Evolutionary conservation across 2,888 invertebrate species (phyloP), one percentile per base, ranked within the genome.

Genomic region (Phaonia tiefii): DNA sequence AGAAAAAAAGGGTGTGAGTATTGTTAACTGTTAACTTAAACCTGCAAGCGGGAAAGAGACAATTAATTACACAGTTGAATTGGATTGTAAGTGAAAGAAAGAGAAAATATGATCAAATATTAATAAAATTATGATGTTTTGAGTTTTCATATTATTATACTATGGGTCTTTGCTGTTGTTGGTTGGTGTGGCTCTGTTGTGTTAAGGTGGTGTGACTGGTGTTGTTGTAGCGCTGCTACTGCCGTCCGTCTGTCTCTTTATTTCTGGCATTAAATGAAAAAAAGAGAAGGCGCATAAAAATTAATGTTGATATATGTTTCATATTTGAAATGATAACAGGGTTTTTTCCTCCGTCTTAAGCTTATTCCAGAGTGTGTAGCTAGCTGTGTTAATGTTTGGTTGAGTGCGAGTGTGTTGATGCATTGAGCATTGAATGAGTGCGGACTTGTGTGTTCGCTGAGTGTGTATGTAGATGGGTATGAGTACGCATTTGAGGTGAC

Each of bases 101-200:
- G 76, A 82, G 79, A 74, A 73, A 54, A 73, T 20, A 15, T 13
- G 54, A 70, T n/a, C 70, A 82, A 80, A 82, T 82, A 81, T 81
- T 81, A 81, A 81, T 81, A 82, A 79, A 79, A 82, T 82, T 82
- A 79, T 82, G 79, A 79, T 82, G 75, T 82, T 80, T 83, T 81
- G 73, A 76, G 78, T 81, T 79, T 80, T 83, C 78, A 80, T 80
- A 80, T 72, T 58, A 77, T 66, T 74, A 79, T 76, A 77, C 51
- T 8, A 75, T 70, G 58, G 60, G 39, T 46, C 56, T 13, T 67
- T 56, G 56, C 31, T 60, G 69, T 70, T 75, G 75, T 51, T 46
- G 10, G 67, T 70, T n/a, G 5, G 42, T 15, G 66, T 69, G 25
- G 25, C 13, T 13, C 2, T 60, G 39, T 8, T 60, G 31, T 60